phyloP scores from a whole-genome alignment of 2,797 vertebrate genomes.

The Anabas testudineus region DNA sequence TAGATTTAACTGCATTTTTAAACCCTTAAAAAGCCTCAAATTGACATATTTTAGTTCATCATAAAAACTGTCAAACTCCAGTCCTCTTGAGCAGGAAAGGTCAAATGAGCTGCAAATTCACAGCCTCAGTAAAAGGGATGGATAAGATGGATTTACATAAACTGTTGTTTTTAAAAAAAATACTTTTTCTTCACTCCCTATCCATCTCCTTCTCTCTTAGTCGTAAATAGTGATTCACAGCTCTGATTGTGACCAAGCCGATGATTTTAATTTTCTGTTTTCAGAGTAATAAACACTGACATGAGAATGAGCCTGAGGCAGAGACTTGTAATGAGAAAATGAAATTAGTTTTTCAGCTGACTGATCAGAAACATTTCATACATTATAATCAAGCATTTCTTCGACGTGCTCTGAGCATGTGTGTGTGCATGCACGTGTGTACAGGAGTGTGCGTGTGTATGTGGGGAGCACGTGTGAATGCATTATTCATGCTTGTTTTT shows the following conservation, averaged over 20 bases:
- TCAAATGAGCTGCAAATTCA: conserved; percentile 81
- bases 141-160: conserved; percentile 76
- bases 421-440: conserved; percentile 29
- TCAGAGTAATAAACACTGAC: conserved; percentile 98
- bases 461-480: conserved; percentile 55
- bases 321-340: conserved; percentile 97
- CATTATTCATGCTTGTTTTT: conserved; percentile 77
- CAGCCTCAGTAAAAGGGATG: conserved; percentile 75
- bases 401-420: conserved; percentile 80
- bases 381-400: conserved; percentile 99
- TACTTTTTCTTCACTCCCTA: conserved; percentile 46
- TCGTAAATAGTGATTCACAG: conserved; percentile 83
- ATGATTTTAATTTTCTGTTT: conserved; percentile 98
- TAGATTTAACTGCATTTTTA: neutral
- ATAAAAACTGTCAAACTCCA: neutral
- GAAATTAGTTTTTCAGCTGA: conserved; percentile 99
- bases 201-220: conserved; percentile 44
- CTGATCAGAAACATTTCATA: conserved; percentile 99
- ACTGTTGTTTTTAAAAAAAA: conserved; percentile 80
- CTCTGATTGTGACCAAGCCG: conserved; percentile 89
- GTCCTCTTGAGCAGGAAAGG: conserved; percentile 79
- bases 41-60: neutral
- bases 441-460: conserved; percentile 10
- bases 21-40: neutral
- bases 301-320: conserved; percentile 94